phyloP scores from a whole-genome alignment of 2,113 vertebrate genomes.

The Pedetes capensis region DNA sequence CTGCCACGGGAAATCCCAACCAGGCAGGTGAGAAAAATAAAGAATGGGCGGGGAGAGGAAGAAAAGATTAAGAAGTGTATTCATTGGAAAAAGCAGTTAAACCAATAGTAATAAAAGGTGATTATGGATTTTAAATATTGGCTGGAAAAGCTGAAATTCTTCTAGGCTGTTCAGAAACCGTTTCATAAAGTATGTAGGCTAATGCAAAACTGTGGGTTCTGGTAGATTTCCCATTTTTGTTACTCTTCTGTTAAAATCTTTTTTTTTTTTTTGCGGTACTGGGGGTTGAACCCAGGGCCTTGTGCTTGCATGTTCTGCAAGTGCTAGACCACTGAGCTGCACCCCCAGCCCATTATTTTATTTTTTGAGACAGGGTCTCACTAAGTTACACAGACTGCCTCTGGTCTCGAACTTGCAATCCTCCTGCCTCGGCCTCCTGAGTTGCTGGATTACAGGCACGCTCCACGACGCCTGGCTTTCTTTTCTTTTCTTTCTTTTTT shows the following conservation, averaged over 20 bases:
- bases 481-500: too few species aligned
- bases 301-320: too few species aligned
- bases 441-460: too few species aligned
- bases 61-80: background rate
- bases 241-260: background rate
- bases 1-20: background rate
- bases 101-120: background rate
- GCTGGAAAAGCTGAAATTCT: background rate
- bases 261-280: too few species aligned
- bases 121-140: background rate
- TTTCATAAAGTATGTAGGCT: background rate
- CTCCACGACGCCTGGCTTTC: too few species aligned
- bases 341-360: too few species aligned
- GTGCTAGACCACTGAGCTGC: too few species aligned
- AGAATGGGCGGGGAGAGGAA: background rate
- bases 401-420: too few species aligned
- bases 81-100: background rate
- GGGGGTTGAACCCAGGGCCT: too few species aligned
- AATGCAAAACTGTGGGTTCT: background rate
- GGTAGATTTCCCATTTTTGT: background rate
- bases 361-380: too few species aligned
- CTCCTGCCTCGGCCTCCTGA: too few species aligned
- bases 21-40: background rate
- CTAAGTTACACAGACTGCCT: too few species aligned
- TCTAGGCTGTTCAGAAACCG: background rate